These are phyloP conservation scores for Okamejei kenojei DNA, from an alignment of 2,797 vertebrate species.

Conservation along the genomic window DNA sequence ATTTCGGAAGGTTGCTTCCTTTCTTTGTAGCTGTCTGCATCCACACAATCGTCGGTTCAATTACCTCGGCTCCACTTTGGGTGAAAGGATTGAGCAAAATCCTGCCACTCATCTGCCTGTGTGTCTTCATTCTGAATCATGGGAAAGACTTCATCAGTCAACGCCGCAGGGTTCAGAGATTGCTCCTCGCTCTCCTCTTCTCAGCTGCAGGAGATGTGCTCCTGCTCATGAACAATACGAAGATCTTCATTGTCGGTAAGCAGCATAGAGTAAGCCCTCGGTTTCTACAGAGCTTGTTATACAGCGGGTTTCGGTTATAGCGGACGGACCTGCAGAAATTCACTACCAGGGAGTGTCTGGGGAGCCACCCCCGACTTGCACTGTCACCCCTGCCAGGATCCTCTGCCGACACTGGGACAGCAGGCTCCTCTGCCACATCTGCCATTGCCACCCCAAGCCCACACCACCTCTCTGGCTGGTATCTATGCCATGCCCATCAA, in stretches of 20 bases:
- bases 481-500: no score
- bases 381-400: no score
- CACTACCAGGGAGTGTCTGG: no score
- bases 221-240: background rate
- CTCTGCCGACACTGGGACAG: no score
- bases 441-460: no score
- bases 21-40: background rate
- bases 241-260: background rate
- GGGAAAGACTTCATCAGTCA: background rate
- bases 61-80: background rate
- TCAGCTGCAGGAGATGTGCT: background rate
- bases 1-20: background rate
- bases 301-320: no score
- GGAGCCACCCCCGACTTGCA: no score
- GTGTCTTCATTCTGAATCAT: background rate
- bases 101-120: conserved; percentile 14
- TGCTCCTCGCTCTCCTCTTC: background rate
- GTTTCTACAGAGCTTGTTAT: no score
- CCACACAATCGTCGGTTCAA: background rate
- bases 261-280: no score
- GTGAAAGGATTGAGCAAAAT: background rate
- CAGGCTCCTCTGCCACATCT: no score
- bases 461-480: no score
- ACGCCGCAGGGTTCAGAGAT: background rate
- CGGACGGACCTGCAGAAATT: no score